Base-by-base conservation (phyloP, 2,797 vertebrate species). In the Sylvia borin region DNA sequence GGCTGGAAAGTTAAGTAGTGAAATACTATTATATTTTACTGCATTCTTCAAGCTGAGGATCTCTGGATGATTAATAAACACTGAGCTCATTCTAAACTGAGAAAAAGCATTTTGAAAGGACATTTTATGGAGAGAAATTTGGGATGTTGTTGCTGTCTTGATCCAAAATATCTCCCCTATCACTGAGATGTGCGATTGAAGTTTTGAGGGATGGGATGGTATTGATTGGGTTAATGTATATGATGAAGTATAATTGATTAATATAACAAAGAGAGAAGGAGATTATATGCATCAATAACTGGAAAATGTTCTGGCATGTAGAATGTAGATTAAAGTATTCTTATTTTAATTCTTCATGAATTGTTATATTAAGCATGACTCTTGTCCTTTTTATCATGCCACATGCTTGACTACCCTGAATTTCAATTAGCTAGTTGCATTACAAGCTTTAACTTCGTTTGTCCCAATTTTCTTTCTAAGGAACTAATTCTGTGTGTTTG, bases 381-480 rank as follows among this genome's bases (percentile, higher is more conserved):
- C 11, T 76, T 62, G 26, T 51, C 74, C 57, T 85, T 91, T 83
- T 93, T 45, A 80, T 85, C 68, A 9, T 65, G 53, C 16, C 15
- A 74, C 57, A 19, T 22, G 26, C 38, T 80, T 85, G 29, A 76
- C 24, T 71, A 50, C 34, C 12, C 82, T 73, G 57, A 67, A 72
- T 90, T 85, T 85, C 72, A 92, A 55, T 96, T 92, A 93, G 47
- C 16, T 84, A 58, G 70, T 43, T 88, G 21, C n/a, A 43, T 81
- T 91, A 73, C 72, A 84, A 96, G 21, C 11, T 74, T 60, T 79
- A 42, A 57, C 38, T 88, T 85, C 45, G 34, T 53, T 85, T 14
- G 11, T 70, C 43, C 64, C 57, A 71, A 15, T 85, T 93, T 90
- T 74, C 71, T 60, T 92, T 85, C 42, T 64, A 36, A 66, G 67